Conservation (phyloP, 1,140 invertebrate genomes). For the Centruroides sculpturatus region DNA sequence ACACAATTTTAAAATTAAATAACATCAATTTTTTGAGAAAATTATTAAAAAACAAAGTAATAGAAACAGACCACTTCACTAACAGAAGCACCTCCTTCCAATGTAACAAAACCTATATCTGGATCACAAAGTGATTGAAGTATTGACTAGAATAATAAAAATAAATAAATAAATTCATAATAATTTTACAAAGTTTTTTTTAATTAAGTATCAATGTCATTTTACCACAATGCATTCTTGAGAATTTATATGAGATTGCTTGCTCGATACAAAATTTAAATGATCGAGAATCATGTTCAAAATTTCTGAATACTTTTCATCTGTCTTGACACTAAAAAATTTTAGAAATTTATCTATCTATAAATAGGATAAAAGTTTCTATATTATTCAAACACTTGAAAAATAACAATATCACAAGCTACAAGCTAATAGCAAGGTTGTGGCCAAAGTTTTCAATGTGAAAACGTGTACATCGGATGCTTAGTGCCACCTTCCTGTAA, state of each 20-base stretch:
- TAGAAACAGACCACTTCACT: slow-evolving; percentile 24
- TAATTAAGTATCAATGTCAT: background rate
- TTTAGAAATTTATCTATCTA: background rate
- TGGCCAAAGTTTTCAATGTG: too few relatives aligned
- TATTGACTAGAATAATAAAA: slow-evolving; percentile 43
- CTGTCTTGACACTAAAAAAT: slow-evolving; percentile 36
- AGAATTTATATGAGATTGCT: slow-evolving; percentile 25
- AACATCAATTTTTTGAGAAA: background rate
- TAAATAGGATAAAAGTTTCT: background rate
- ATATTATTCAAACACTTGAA: too few relatives aligned
- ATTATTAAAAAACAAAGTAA: background rate
- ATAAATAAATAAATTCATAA: background rate
- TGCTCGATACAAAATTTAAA: slow-evolving; percentile 36
- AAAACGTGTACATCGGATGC: too few relatives aligned
- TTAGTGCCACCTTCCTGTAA: too few relatives aligned
- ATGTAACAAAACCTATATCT: slow-evolving; percentile 45
- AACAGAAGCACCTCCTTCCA: slow-evolving; percentile 18
- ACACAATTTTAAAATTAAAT: background rate
- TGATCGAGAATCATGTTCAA: slow-evolving; percentile 53
- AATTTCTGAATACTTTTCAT: slow-evolving; percentile 53
- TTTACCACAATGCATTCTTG: slow-evolving; percentile 33
- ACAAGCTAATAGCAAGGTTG: too few relatives aligned
- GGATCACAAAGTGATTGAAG: slow-evolving; percentile 59
- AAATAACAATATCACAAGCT: too few relatives aligned
- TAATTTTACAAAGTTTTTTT: background rate